phyloP scores from a whole-genome alignment of 2,797 vertebrate species.

The Sebastes flavidus region DNA sequence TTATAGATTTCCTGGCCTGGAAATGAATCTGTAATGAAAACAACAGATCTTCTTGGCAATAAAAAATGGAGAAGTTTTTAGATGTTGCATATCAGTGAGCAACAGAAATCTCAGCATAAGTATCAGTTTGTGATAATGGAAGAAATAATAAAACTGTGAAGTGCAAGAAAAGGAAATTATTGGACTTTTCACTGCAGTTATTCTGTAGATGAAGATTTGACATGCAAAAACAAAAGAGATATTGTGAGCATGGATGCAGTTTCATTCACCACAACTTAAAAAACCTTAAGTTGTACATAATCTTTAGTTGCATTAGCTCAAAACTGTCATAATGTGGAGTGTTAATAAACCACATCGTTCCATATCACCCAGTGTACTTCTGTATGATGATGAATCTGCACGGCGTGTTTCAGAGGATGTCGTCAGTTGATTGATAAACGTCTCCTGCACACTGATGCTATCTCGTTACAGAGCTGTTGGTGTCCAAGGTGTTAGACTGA shows the following conservation, averaged over 20 bases:
- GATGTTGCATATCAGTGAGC: background rate
- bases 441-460: background rate
- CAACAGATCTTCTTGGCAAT: background rate
- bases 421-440: constrained; percentile 2
- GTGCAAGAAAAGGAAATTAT: background rate
- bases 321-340: background rate
- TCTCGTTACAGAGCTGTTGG: background rate
- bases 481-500: background rate
- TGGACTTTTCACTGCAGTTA: background rate
- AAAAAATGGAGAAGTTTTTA: background rate
- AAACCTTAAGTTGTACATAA: too few species aligned
- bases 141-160: background rate
- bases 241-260: too few species aligned
- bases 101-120: background rate
- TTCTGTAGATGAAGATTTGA: background rate
- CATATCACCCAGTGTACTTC: background rate
- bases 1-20: background rate
- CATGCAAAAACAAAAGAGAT: background rate
- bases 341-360: background rate
- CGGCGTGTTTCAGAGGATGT: background rate
- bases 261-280: too few species aligned
- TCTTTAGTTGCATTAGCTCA: too few species aligned
- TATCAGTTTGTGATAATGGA: background rate
- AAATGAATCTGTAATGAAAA: background rate
- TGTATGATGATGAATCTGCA: background rate